Base-by-base conservation (phyloP, 2,113 vertebrate species). In the Puntigrus tetrazona region DNA sequence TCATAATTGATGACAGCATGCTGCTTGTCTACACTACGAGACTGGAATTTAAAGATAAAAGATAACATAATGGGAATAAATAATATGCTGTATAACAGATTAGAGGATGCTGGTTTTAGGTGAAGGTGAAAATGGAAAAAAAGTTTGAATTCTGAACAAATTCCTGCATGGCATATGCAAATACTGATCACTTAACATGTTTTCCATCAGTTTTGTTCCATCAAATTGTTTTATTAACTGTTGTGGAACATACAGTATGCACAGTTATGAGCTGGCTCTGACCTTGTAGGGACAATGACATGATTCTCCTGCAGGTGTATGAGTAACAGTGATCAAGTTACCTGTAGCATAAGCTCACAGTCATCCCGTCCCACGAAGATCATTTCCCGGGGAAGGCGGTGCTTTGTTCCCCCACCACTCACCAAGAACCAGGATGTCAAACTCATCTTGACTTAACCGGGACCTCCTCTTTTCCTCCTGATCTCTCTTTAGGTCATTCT, bases 351-450 rank as follows among this genome's bases (percentile, higher is more conserved):
- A 88, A 99, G 96, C 91, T 99, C 98, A 89, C 98, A 99, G 94
- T 99, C 98, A 90, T 99, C 98, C 92, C 98, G 95, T 86, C 98
- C 98, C 87, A 99, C 98, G 87, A 99, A 99, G 94, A 99, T 99
- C 98, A 99, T 99, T 93, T 99, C 98, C 86, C 96, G 93, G 89
- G 98, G 98, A 91, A 99, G 96, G 88, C 98, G 96, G 67, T 99
- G 97, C 80, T 97, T 95, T 38, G 95, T 99, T 93, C 97, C 97
- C 89, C 96, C 96, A 88, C 95, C 94, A 93, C 96, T 98, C 93
- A 99, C 97, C 92, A 99, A 95, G 95, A 99, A 99, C 98, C 98
- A 99, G 84, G 98, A 98, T 90, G 98, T 98, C 92, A 99, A 94
- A 94, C 97, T 99, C 98, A 99, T 99, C 94, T 96, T 94, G 94